Conservation (phyloP, 1,140 invertebrate genomes). For the Leptonema lineaticorne region DNA sequence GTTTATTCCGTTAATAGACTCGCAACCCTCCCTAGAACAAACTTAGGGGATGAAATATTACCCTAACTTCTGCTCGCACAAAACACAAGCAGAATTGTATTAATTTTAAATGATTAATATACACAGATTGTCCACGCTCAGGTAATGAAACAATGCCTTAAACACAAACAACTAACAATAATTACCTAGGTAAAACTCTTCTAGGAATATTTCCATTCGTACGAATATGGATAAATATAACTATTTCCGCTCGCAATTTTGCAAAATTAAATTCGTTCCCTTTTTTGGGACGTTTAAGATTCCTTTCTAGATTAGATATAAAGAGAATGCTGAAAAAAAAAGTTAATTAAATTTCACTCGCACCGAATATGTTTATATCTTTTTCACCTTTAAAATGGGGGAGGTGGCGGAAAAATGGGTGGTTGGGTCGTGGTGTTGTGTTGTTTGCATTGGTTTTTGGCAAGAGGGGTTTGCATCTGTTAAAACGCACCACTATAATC, state of each 20-base stretch:
- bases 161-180: too few species aligned
- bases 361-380: conserved; percentile 8
- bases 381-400: not conserved
- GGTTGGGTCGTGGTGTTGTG: not conserved
- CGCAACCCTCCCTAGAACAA: conserved; percentile 17
- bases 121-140: not conserved
- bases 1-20: conserved; percentile 38
- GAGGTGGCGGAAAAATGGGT: too few species aligned
- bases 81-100: not conserved
- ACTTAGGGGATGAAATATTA: conserved; percentile 27
- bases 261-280: too few species aligned
- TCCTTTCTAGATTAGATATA: not conserved
- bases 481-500: conserved; percentile 39
- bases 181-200: too few species aligned
- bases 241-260: too few species aligned
- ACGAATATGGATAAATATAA: too few species aligned
- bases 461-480: conserved; percentile 24
- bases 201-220: too few species aligned
- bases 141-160: not conserved
- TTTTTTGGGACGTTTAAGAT: too few species aligned
- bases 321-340: not conserved
- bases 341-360: conserved; percentile 7
- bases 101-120: conserved; percentile 19
- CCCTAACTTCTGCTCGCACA: not conserved
- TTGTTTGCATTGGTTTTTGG: not conserved